Evolutionary conservation across 1,140 invertebrate genomes (phyloP), one percentile per base, ranked within the genome.

Genomic region (Cherax destructor): DNA sequence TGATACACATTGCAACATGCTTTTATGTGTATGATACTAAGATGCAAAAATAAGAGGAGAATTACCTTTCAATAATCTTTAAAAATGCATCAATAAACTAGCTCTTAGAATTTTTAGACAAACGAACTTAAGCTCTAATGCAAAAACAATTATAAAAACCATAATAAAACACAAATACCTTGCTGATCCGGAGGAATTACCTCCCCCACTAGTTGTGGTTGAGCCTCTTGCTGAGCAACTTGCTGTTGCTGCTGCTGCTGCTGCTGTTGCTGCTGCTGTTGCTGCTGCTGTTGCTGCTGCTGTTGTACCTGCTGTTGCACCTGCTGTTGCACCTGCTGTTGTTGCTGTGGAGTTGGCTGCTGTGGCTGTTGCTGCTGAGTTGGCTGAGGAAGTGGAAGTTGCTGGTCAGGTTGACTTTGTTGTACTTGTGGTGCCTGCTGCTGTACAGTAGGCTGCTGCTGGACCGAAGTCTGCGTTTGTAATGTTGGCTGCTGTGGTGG

Each of bases 401-500:
- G 86, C 56, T 50, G 59, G 65, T 83, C 65, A 72, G 56, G 92
- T 49, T 80, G 84, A 16, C 65, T 91, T 61, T 86, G 78, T 69
- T 41, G 56, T 41, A 59, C 13, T 56, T 77, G 90, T 24, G 83
- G 76, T 47, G 61, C 49, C 88, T 90, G 89, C 76, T 91, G 92
- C 91, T 92, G 92, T 91, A 92, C 69, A 50, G 77, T 56, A 84
- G 93, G 81, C 78, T 93, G 92, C 61, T 93, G 92, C 74, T 94
- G 93, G 80, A 94, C 93, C 21, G 92, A 92, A 52, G 94, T 94
- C 61, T 88, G 93, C 83, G 78, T 30, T 81, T 93, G 94, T 56
- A 95, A 95, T 88, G 95, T 95, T 30, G 94, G 93, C 41, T 94
- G 91, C 1, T 94, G 93, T 79, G 94, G 94, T 74, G 94, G 94